Base-by-base conservation (phyloP, 2,888 invertebrate species). In the Pogonocherus hispidulus region DNA sequence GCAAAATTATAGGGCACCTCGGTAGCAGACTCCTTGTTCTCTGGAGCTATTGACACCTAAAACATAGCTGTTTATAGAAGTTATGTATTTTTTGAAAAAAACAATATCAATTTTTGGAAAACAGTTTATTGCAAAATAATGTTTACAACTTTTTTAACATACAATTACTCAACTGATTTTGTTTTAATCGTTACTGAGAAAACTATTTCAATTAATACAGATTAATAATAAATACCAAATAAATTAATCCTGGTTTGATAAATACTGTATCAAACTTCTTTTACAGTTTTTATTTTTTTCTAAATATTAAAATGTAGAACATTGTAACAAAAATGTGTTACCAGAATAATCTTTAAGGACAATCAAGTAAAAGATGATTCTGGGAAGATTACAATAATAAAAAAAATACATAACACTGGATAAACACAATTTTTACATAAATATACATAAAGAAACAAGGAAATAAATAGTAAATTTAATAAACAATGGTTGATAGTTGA, bases 121-220 rank as follows among this genome's bases (percentile, higher is more conserved):
- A 69, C 54, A 52, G 59, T 72, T 72, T 72, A 72, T 72, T 72
- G 46, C 9, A 56, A n/a, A 59, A 23, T 23, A 23, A 59, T 27
- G 59, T 69, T 56, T 69, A 67, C 67, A 69, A 35, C 22, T 20
- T 32, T 27, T 37, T 59, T 14, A 18, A 46, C 27, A 52, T 14
- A 52, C n/a, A 23, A 18, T 27, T 18, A 11, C 1, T 35, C 27
- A 27, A 35, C 11, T 35, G 41, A 55, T 4, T 55, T 37, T 52
- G 37, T 41, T 22, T 23, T 23, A 1, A 23, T 51, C n/a, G 22
- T 51, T 54, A 54, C 9, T 9, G 1, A 16, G 8, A 52, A 16
- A 5, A 23, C n/a, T n/a, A 23, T 23, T 2, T 32, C 11, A 32
- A 6, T 11, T 32, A 32, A 32, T 32, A 32, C 8, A 32, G 11